Evolutionary conservation across 64 coral and sea anemone species (phyloP).

Genomic region (Montipora capricornis): DNA sequence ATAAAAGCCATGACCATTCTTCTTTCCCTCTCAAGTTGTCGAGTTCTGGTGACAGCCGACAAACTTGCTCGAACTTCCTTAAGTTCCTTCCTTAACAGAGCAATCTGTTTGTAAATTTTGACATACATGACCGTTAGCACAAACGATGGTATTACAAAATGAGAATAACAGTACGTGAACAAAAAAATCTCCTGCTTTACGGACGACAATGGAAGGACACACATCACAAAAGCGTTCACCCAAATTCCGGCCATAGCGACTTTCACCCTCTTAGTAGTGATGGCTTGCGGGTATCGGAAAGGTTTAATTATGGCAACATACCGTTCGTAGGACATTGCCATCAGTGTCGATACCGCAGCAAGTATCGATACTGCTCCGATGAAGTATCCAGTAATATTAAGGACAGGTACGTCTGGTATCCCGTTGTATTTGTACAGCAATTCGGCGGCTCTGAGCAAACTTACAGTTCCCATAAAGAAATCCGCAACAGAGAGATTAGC

Average conservation of each 20-base stretch:
- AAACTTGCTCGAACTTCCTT: slow-evolving; percentile 14
- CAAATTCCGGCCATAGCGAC: background rate
- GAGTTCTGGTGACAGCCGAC: background rate
- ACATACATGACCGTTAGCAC: slow-evolving; percentile 16
- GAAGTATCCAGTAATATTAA: background rate
- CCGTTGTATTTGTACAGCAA: background rate
- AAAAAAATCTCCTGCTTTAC: slow-evolving; percentile 24
- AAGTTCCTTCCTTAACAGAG: slow-evolving; percentile 13
- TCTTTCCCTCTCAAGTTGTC: slow-evolving; percentile 23
- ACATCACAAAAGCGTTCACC: slow-evolving; percentile 26
- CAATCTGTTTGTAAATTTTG: slow-evolving; percentile 20
- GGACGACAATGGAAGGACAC: background rate
- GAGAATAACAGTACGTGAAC: slow-evolving; percentile 39
- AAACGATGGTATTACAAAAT: slow-evolving; percentile 36
- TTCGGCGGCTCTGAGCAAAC: slow-evolving; percentile 10
- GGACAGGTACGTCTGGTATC: background rate
- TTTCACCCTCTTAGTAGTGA: background rate
- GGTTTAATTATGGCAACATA: slow-evolving; percentile 26
- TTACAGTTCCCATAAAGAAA: slow-evolving; percentile 43
- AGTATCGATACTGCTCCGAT: slow-evolving; percentile 40
- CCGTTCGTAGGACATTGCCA: slow-evolving; percentile 50
- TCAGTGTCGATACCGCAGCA: slow-evolving; percentile 6
- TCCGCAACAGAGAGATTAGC: slow-evolving; percentile 38
- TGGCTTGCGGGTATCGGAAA: slow-evolving; percentile 22
- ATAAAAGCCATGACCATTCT: slow-evolving; percentile 18